Conservation (phyloP, 2,888 invertebrate species). For the Perdita meconis region DNA sequence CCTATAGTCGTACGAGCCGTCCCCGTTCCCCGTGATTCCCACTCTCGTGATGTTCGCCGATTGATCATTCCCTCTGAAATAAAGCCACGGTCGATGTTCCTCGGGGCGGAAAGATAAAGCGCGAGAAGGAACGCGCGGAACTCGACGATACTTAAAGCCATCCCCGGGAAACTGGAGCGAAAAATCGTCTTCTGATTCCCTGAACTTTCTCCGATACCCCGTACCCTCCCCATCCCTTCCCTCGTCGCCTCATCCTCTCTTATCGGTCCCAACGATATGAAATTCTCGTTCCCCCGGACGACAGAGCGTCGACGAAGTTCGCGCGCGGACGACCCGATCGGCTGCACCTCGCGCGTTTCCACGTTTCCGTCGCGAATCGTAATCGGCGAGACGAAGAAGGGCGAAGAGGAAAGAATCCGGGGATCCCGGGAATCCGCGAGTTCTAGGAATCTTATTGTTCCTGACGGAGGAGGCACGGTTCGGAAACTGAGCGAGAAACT, state of each 20-base stretch:
- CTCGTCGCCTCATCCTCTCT: no score
- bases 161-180: constrained; percentile 54
- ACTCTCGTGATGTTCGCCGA: constrained; percentile 79
- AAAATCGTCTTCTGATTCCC: constrained; percentile 46
- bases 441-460: constrained; percentile 23
- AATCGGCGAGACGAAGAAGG: background rate
- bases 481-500: background rate
- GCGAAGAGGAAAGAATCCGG: background rate
- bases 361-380: constrained; percentile 31
- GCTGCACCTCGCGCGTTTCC: constrained; percentile 6
- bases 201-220: constrained; percentile 25
- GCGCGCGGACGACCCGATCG: background rate
- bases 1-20: constrained; percentile 85
- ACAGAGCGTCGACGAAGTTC: background rate
- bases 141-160: constrained; percentile 45
- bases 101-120: constrained; percentile 62
- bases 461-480: background rate
- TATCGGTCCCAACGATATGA: constrained; percentile 15
- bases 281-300: constrained; percentile 6
- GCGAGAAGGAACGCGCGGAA: constrained; percentile 32
- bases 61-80: constrained; percentile 77
- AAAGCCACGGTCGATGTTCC: constrained; percentile 54
- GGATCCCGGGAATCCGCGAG: constrained; percentile 14
- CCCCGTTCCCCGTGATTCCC: constrained; percentile 84
- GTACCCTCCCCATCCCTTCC: background rate